Base-by-base conservation (phyloP, 2,888 invertebrate species). In the Galerucella pusilla region DNA sequence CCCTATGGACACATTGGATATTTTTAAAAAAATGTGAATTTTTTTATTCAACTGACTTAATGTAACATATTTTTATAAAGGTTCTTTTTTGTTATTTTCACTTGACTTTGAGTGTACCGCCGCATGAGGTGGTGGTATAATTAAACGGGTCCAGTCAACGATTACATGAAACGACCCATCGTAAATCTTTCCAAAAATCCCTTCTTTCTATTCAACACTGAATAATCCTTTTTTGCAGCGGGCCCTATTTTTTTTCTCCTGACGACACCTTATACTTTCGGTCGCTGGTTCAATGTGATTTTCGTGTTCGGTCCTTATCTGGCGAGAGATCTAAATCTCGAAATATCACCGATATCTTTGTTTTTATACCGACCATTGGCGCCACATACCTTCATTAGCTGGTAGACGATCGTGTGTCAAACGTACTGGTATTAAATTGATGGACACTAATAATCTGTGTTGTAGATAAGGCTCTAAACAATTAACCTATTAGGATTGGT, bases 101-200 rank as follows among this genome's bases (percentile, higher is more conserved):
- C 82, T 80, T 79, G 82, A 84, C 86, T 87, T 87, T 87, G 86
- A 85, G 82, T 86, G 86, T 86, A 83, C 86, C 86, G 86, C 84
- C 85, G 20, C 20, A 16, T 25, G 81, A 86, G 85, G 86, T 87
- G 86, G 84, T 86, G 86, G 86, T 86, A 86, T 87, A 87, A 87
- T 87, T 87, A 87, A 86, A 84, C 82, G 85, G 85, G 85, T 85
- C 86, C 84, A 85, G 86, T 87, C 86, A 86, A 86, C 87, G 86
- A 87, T 87, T 86, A 86, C 85, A 85, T 82, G 83, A 83, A 83
- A 82, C 84, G 85, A 81, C 81, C 85, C 81, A 81, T 85, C 86
- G 86, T 87, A 87, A 87, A 87, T 87, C 87, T 86, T 16, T 45
- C 49, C 54, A 35, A 69, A 42, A 65, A 69, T 69, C 65, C 59